Evolutionary conservation across 1,140 invertebrate genomes (phyloP).

Genomic region (Trissolcus basalis): DNA sequence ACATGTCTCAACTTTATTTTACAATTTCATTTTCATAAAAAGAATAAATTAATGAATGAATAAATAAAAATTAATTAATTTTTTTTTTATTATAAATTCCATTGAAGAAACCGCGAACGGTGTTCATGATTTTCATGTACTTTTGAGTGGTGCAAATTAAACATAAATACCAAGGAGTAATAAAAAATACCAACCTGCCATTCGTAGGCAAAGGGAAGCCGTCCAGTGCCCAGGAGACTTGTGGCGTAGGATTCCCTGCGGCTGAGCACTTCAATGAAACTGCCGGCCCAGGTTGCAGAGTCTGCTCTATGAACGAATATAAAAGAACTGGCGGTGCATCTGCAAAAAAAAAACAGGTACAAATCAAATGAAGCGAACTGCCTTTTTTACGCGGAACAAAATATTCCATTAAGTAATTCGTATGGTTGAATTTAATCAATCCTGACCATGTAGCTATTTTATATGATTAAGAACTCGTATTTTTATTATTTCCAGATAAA

Average conservation of each 20-base stretch:
- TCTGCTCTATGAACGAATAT: constrained; percentile 90
- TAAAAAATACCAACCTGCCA: constrained; percentile 78
- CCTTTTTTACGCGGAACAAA: neutral
- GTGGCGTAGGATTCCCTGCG: constrained; percentile 89
- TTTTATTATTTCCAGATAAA: too few relatives aligned
- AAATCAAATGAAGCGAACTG: constrained; percentile 36
- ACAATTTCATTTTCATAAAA: too few relatives aligned
- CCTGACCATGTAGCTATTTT: too few relatives aligned
- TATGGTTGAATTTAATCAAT: neutral
- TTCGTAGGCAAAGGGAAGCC: constrained; percentile 85
- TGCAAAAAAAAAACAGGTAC: constrained; percentile 66
- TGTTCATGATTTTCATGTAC: too few relatives aligned
- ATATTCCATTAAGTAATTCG: constrained; percentile 22
- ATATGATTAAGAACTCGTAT: too few relatives aligned
- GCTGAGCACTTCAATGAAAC: constrained; percentile 91
- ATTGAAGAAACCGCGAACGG: too few relatives aligned
- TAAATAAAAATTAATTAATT: too few relatives aligned
- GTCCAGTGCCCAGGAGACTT: constrained; percentile 88
- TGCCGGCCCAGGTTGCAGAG: constrained; percentile 87
- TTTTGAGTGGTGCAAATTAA: constrained; percentile 18
- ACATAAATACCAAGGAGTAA: constrained; percentile 39
- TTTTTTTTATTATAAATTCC: too few relatives aligned
- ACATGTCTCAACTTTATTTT: too few relatives aligned
- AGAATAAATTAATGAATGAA: too few relatives aligned
- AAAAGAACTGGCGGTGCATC: constrained; percentile 88